Percentiles rank a stretch among this genome's conserved stretches.
These are phyloP conservation scores for Paguma larvata DNA, from an alignment of 2,797 vertebrate species.

Conservation along the genomic window DNA sequence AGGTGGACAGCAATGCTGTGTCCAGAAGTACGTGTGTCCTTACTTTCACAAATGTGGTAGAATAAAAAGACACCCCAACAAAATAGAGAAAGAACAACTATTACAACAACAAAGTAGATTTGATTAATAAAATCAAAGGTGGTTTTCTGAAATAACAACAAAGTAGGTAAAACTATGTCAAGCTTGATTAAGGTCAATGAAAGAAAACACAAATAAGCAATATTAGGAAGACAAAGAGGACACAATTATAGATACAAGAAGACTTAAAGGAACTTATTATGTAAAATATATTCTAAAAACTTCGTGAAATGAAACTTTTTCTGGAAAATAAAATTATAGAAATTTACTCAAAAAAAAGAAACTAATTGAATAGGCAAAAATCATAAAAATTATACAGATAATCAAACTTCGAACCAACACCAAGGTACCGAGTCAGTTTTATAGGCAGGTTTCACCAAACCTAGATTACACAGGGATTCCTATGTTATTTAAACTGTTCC, in stretches of 20 bases:
- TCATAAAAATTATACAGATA: constrained; percentile 7
- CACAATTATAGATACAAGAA: background rate
- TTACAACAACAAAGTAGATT: background rate
- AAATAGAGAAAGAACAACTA: constrained; percentile 5
- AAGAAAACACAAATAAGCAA: constrained; percentile 22
- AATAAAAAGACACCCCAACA: background rate
- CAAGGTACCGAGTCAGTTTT: background rate
- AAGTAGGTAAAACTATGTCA: background rate
- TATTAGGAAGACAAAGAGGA: background rate
- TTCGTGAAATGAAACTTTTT: constrained; percentile 10
- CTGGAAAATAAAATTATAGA: constrained; percentile 13
- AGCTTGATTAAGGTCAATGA: background rate
- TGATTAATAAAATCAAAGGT: background rate
- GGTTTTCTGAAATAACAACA: constrained; percentile 2
- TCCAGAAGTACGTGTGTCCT: background rate
- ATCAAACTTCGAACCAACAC: background rate
- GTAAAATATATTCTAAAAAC: background rate
- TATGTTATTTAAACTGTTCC: background rate
- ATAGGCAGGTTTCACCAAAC: background rate
- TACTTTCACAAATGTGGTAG: background rate
- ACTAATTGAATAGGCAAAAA: background rate
- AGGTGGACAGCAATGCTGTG: background rate
- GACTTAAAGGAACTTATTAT: background rate
- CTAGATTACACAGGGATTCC: background rate
- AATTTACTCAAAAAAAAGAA: background rate